phyloP scores from a whole-genome alignment of 2,888 invertebrate species.

The Drosophila mulleri region DNA sequence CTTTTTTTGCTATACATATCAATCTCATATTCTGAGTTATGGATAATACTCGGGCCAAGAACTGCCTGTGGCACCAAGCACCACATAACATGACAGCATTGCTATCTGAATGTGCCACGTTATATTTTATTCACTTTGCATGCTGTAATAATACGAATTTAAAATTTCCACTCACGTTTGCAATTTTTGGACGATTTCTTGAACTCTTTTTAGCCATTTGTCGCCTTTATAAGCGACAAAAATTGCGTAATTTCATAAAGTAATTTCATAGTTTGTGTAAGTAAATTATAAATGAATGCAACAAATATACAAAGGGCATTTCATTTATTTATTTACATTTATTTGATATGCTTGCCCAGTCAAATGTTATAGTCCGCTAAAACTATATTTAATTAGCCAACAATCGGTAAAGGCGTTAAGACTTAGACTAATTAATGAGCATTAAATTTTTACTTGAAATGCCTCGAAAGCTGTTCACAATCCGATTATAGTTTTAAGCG shows the following conservation, averaged over 20 bases:
- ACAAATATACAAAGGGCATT: neutral
- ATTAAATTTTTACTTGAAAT: neutral
- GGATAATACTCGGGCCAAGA: slow-evolving; percentile 13
- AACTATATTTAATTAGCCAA: neutral
- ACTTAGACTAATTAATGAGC: neutral
- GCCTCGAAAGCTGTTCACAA: neutral
- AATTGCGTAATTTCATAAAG: slow-evolving; percentile 4
- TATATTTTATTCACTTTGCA: slow-evolving; percentile 27
- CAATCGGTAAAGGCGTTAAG: neutral
- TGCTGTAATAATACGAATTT: slow-evolving; percentile 22
- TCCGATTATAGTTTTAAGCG: slow-evolving; percentile 11
- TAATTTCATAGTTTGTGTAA: slow-evolving; percentile 3
- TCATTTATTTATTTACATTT: neutral
- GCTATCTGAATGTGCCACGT: slow-evolving; percentile 20
- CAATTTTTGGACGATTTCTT: slow-evolving; percentile 9
- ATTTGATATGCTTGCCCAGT: too few relatives aligned
- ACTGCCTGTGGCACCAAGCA: slow-evolving; percentile 24
- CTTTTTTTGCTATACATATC: slow-evolving; percentile 65
- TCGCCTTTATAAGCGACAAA: slow-evolving; percentile 8
- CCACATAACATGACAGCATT: slow-evolving; percentile 35
- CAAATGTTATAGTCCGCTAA: neutral
- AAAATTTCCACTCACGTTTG: slow-evolving; percentile 34
- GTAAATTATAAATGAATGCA: neutral
- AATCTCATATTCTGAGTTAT: slow-evolving; percentile 45
- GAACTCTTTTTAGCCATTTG: slow-evolving; percentile 18